A percentile compares a stretch with the other conserved stretches of the same genome.
Evolutionary conservation across 30 jellyfish, hydroid and myxozoan genomes (phyloP).

Genomic region (Hydra vulgaris): DNA sequence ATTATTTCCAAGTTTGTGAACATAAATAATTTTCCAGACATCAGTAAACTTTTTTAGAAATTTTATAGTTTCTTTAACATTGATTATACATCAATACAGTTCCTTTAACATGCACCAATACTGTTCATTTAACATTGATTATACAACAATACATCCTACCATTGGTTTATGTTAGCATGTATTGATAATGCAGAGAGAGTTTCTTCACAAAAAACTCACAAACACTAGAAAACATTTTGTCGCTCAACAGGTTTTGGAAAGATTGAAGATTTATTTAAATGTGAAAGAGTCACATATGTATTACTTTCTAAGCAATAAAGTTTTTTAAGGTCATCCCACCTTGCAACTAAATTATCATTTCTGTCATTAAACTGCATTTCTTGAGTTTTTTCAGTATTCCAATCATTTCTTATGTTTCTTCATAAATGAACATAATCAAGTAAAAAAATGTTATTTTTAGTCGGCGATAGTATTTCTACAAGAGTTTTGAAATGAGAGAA

Average conservation of each 20-base stretch:
- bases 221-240: too few species aligned
- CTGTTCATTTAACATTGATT: too few species aligned
- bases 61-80: too few species aligned
- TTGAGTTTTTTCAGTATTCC: not conserved
- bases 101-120: too few species aligned
- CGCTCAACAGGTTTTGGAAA: not conserved
- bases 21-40: too few species aligned
- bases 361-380: not conserved
- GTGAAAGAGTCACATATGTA: not conserved
- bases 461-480: not conserved
- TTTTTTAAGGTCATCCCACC: not conserved
- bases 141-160: too few species aligned
- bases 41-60: too few species aligned
- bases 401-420: not conserved
- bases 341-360: not conserved
- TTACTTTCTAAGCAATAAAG: not conserved
- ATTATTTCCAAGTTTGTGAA: too few species aligned
- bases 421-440: not conserved
- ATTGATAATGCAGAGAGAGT: too few species aligned
- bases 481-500: not conserved
- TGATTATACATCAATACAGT: too few species aligned
- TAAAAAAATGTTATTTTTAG: not conserved
- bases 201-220: too few species aligned
- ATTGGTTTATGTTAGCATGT: too few species aligned
- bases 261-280: not conserved